Percentiles rank a stretch among this genome's conserved stretches.
Conservation (phyloP, 37 sponge, comb jelly and placozoan species). For the Bolinopsis microptera region DNA sequence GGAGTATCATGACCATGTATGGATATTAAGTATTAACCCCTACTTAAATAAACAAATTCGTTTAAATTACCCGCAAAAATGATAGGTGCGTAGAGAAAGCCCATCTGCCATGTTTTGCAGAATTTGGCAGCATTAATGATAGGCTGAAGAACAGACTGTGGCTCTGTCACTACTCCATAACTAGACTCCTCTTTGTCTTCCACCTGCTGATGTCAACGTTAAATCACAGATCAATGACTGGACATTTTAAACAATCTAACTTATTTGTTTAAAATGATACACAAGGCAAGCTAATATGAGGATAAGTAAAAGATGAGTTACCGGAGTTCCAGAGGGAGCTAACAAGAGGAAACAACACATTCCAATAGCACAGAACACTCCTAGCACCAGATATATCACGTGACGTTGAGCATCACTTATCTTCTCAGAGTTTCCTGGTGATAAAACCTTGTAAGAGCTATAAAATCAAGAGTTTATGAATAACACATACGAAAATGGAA, state of each 20-base stretch:
- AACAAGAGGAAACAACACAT: background rate
- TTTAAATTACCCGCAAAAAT: background rate
- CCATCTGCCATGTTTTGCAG: slow-evolving; percentile 23
- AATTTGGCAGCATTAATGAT: background rate
- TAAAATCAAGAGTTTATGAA: no score
- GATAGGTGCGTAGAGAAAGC: background rate
- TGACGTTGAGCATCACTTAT: background rate
- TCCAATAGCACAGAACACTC: background rate
- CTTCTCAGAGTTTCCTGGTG: background rate
- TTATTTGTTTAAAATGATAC: background rate
- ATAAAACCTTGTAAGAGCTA: no score
- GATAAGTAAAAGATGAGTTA: background rate
- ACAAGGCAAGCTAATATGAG: background rate
- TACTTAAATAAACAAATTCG: no score
- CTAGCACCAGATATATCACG: slow-evolving; percentile 11
- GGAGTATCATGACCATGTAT: no score
- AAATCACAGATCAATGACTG: no score
- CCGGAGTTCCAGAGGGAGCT: background rate
- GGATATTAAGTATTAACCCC: no score
- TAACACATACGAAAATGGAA: no score
- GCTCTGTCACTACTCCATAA: background rate
- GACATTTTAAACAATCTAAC: no score
- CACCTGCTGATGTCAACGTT: no score
- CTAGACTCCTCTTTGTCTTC: background rate
- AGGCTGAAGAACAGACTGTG: slow-evolving; percentile 1